Percentiles rank a stretch among this genome's conserved stretches.
These are phyloP conservation scores for Brachyptera putata DNA, from an alignment of 2,888 invertebrate species.

Conservation along the genomic window DNA sequence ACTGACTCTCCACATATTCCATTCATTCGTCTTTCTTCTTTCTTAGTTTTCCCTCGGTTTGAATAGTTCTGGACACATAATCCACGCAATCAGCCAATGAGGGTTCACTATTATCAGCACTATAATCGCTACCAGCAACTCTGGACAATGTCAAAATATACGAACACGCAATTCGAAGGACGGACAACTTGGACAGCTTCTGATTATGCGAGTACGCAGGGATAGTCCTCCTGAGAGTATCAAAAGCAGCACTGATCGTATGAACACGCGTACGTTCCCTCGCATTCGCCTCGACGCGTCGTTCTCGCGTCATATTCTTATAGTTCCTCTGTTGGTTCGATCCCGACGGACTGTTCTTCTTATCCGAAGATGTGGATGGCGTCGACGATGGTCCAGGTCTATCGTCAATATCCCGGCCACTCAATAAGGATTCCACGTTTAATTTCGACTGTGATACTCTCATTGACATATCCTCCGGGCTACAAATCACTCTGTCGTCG, in stretches of 20 bases:
- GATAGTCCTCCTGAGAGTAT: conserved; percentile 76
- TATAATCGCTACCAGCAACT: conserved; percentile 66
- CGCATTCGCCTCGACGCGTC: conserved; percentile 91
- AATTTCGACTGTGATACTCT: conserved; percentile 7
- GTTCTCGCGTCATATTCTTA: conserved; percentile 91
- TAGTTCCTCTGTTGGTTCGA: conserved; percentile 73
- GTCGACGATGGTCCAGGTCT: conserved; percentile 23
- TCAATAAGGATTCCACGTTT: conserved; percentile 1
- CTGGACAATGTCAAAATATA: conserved; percentile 85
- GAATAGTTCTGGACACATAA: conserved; percentile 84
- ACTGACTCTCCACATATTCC: too few species aligned
- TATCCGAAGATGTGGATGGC: conserved; percentile 25
- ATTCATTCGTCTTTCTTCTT: conserved; percentile 73
- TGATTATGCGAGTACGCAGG: conserved; percentile 91
- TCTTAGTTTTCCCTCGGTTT: conserved; percentile 83
- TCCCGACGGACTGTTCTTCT: conserved; percentile 27
- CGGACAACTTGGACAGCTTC: conserved; percentile 88
- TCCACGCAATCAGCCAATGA: conserved; percentile 75
- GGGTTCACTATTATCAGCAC: conserved; percentile 55
- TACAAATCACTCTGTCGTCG: conserved; percentile 14
- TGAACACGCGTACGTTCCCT: conserved; percentile 89
- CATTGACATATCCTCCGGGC: conserved; percentile 1
- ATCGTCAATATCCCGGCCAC: conserved; percentile 7
- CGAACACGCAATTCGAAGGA: conserved; percentile 86
- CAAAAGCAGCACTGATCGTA: conserved; percentile 93